Percentiles rank a stretch among this genome's conserved stretches.
These are phyloP conservation scores for Eumeta japonica DNA, from an alignment of 1,140 invertebrate genomes.

Conservation along the genomic window DNA sequence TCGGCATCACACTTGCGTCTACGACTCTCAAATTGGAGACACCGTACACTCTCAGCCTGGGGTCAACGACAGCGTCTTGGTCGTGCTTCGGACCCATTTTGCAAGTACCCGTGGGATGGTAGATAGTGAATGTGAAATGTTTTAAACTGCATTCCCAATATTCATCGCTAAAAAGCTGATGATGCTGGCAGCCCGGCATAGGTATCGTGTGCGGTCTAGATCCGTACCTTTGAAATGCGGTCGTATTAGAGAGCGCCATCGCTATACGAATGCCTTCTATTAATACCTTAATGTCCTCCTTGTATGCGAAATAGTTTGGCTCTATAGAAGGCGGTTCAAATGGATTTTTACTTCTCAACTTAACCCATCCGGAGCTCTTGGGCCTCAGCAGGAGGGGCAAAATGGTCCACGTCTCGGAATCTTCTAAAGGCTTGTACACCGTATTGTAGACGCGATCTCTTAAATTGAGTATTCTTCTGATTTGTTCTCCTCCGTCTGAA, in stretches of 20 bases:
- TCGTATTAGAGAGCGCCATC: slow-evolving; percentile 73
- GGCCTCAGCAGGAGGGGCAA: slow-evolving; percentile 78
- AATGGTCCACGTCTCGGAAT: slow-evolving; percentile 81
- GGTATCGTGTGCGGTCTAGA: slow-evolving; percentile 75
- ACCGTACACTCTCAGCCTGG: slow-evolving; percentile 71
- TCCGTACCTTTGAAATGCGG: slow-evolving; percentile 77
- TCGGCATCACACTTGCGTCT: slow-evolving; percentile 79
- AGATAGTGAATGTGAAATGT: slow-evolving; percentile 83
- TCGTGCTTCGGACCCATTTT: slow-evolving; percentile 83
- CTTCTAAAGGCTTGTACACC: slow-evolving; percentile 77
- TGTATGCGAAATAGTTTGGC: slow-evolving; percentile 86
- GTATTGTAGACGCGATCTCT: slow-evolving; percentile 79
- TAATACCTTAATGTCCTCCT: slow-evolving; percentile 72
- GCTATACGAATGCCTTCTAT: slow-evolving; percentile 82
- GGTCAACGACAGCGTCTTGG: slow-evolving; percentile 77
- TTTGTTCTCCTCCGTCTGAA: slow-evolving; percentile 76
- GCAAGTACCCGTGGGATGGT: slow-evolving; percentile 81
- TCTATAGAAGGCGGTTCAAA: slow-evolving; percentile 81
- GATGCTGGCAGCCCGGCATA: slow-evolving; percentile 76
- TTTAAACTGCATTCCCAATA: slow-evolving; percentile 84
- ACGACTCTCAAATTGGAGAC: slow-evolving; percentile 71
- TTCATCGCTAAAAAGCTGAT: slow-evolving; percentile 72
- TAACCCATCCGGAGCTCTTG: slow-evolving; percentile 77
- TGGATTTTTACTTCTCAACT: slow-evolving; percentile 77
- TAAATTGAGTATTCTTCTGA: slow-evolving; percentile 73